Conservation (phyloP, 2,113 vertebrate genomes). For the Strix uralensis region DNA sequence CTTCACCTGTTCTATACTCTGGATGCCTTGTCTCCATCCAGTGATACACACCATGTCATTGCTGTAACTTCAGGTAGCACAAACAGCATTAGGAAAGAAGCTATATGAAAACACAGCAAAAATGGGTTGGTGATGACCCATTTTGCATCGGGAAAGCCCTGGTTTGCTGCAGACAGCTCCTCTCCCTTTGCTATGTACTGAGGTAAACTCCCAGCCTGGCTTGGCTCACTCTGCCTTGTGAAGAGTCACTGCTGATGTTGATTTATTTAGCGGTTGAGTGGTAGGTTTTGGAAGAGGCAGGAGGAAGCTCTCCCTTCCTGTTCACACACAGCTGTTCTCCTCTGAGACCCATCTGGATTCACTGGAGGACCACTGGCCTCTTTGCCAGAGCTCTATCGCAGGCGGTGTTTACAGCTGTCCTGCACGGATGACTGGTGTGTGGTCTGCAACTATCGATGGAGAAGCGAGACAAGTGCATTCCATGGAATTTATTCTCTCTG, state of each 20-base stretch:
- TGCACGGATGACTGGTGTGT: constrained; percentile 30
- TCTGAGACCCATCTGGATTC: constrained; percentile 53
- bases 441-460: constrained; percentile 42
- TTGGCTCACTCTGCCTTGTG: constrained; percentile 41
- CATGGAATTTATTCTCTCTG: background rate
- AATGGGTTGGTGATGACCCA: background rate
- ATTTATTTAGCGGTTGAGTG: constrained; percentile 63
- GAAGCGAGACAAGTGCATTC: constrained; percentile 28
- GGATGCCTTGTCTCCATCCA: background rate
- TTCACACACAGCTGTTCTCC: constrained; percentile 71
- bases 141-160: background rate
- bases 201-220: constrained; percentile 44
- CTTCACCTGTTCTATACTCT: background rate
- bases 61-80: background rate
- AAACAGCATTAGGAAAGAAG: background rate
- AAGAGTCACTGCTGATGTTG: constrained; percentile 46
- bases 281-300: constrained; percentile 57
- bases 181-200: background rate
- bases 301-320: constrained; percentile 63
- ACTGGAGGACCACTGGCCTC: constrained; percentile 53
- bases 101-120: background rate
- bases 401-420: constrained; percentile 60
- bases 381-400: constrained; percentile 53
- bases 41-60: rapidly evolving
- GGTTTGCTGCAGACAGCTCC: background rate